Evolutionary conservation across 2,797 vertebrate genomes (phyloP).

Genomic region (Sciaenops ocellatus): DNA sequence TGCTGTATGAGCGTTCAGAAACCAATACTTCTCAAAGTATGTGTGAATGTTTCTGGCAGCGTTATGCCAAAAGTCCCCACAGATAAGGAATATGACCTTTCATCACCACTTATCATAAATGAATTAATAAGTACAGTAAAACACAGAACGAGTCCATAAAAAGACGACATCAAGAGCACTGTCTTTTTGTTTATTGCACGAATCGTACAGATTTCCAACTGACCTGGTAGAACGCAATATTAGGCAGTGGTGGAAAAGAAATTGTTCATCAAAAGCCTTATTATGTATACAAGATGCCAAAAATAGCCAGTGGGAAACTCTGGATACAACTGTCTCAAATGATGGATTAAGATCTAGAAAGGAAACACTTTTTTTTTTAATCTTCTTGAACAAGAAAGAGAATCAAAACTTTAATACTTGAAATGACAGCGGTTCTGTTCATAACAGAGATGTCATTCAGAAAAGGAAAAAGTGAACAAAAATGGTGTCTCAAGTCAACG

Average conservation of each 20-base stretch:
- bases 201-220: constrained; percentile 84
- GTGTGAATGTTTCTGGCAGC: background rate
- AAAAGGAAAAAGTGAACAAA: constrained; percentile 49
- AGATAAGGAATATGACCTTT: background rate
- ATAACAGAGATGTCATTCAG: constrained; percentile 51
- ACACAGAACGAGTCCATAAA: constrained; percentile 24
- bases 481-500: constrained; percentile 40
- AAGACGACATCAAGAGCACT: constrained; percentile 54
- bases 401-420: constrained; percentile 63
- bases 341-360: constrained; percentile 66
- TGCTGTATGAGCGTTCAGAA: background rate
- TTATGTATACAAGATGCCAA: constrained; percentile 74
- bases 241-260: constrained; percentile 77
- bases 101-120: background rate
- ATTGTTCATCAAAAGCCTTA: constrained; percentile 71
- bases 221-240: constrained; percentile 79
- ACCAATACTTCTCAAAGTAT: background rate
- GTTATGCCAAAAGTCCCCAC: background rate
- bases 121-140: background rate
- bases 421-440: constrained; percentile 61
- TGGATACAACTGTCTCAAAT: constrained; percentile 66
- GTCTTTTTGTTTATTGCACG: constrained; percentile 86
- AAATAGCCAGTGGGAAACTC: constrained; percentile 70
- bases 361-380: constrained; percentile 52
- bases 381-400: constrained; percentile 51